Base-by-base conservation (phyloP, 2,797 vertebrate species). In the Synanceia verrucosa region DNA sequence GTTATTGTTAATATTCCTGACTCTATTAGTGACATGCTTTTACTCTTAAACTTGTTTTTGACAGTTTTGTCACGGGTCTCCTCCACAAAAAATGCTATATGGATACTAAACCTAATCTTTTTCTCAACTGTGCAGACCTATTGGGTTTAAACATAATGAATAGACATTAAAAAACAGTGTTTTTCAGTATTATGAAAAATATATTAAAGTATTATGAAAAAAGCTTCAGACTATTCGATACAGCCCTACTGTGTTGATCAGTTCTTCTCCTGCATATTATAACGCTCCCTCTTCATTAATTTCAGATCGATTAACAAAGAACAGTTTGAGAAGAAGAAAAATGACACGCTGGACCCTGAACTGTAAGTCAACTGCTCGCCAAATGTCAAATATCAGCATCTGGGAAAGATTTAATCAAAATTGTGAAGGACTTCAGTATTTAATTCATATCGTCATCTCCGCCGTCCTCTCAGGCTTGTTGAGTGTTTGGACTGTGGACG, bases 251-350 rank as follows among this genome's bases (percentile, higher is more conserved):
- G 14, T 47, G 4, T 61, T 43, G 6, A 36, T 23, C 36, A 3
- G 53, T 55, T 59, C 21, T 1, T 51, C 7, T 9, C 5, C 8
- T 41, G 14, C 19, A 37, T 21, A 4, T 70, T 14, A 6, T 64
- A 6, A 7, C 19, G 13, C 44, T 23, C 2, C 7, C 4, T 44
- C 46, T 28, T 76, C 5, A 36, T 50, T 70, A 0, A 24, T 85
- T 88, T 76, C 92, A 99, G 98, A 79, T 98, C 97, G 0, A 99
- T 99, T 88, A 97, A 96, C 92, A 99, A 99, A 94, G 97, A 98
- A 28, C 98, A 99, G 76, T 99, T 99, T 95, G 98, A 98, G 83
- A 99, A 97, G 92, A 97, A 98, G 88, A 99, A 99, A 90, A 99
- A 99, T 33, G 98, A 99, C 93, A 98, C 95, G 85, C 95, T 99